Evolutionary conservation across 2,888 invertebrate species (phyloP), one percentile per base, ranked within the genome.

Genomic region (Criorhina ranunculi): DNA sequence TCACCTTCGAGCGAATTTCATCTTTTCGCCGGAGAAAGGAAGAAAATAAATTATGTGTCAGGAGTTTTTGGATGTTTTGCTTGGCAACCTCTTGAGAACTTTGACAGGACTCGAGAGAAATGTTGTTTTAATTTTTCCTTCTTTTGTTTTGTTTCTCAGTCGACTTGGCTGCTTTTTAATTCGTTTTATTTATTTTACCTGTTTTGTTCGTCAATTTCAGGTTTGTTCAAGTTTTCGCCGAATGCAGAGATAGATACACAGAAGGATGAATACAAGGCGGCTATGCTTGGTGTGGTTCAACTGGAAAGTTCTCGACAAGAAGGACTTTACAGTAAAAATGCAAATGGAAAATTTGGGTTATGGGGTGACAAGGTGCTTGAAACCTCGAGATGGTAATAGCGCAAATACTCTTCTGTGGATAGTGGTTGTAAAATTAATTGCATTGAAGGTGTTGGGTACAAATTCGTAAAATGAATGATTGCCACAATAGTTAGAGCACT

Each of bases 21-120:
- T 75, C 75, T 59, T 69, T 67, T 75, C 15, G 59, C 31, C 29
- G 7, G 24, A 42, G 59, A 44, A 70, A 46, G 75, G 57, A 77
- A 59, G 70, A 83, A 83, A 83, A 79, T 79, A 83, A 78, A 83
- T 83, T 83, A 69, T 83, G 57, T 83, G 73, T 73, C 83, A 83
- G 79, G 78, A 83, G 64, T 78, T 78, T 49, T 55, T 29, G 53
- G 60, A 72, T 72, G 24, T 59, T 78, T 73, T 62, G 33, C 35
- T 67, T 8, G 53, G 53, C 64, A 57, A 37, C 17, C 57, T 17
- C 44, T 75, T 33, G 80, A 70, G 69, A 69, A 85, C 75, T 80
- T 70, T 85, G 80, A 76, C 80, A 76, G 85, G 80, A 76, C 80
- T 64, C 75, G 29, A 66, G 75, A 70, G 83, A 76, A 85, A 80